Conservation (phyloP, 2,888 invertebrate genomes). For the Pollenia griseotomentosa region DNA sequence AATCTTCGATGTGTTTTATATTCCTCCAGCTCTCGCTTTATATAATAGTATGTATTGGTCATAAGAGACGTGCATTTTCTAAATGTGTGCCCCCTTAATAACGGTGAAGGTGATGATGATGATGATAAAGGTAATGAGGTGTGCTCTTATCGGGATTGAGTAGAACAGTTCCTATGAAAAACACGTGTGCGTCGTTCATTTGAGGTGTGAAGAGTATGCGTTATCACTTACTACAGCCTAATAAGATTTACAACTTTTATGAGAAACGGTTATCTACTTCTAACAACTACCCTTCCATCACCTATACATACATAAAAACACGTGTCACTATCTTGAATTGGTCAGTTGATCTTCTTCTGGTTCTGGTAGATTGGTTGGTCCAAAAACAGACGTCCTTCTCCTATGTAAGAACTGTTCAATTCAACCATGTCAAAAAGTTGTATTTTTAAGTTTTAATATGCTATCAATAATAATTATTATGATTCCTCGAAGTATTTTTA, state of each 20-base stretch:
- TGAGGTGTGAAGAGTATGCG: conserved; percentile 64
- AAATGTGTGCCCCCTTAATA: conserved; percentile 45
- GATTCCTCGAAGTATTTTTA: conserved; percentile 18
- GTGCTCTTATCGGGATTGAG: conserved; percentile 48
- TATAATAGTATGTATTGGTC: conserved; percentile 34
- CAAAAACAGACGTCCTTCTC: conserved; percentile 63
- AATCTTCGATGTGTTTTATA: conserved; percentile 36
- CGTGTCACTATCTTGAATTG: conserved; percentile 66
- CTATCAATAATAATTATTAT: conserved; percentile 21
- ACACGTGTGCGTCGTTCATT: conserved; percentile 45
- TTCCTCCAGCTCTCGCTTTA: conserved; percentile 52
- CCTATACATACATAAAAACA: conserved; percentile 62
- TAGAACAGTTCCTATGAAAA: conserved; percentile 61
- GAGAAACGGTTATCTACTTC: conserved; percentile 60
- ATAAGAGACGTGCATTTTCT: conserved; percentile 52
- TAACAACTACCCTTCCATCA: conserved; percentile 65
- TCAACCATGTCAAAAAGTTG: conserved; percentile 70
- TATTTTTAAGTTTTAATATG: conserved; percentile 63
- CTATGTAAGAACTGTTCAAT: conserved; percentile 72
- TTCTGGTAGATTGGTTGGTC: conserved; percentile 71
- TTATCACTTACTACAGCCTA: conserved; percentile 54
- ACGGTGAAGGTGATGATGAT: conserved; percentile 45
- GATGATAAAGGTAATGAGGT: conserved; percentile 48
- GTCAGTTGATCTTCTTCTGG: conserved; percentile 63
- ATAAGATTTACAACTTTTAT: conserved; percentile 60